Percentiles rank a stretch among this genome's conserved stretches.
These are phyloP conservation scores for Drosophila putrida DNA, from an alignment of 2,888 invertebrate genomes.

Conservation along the genomic window DNA sequence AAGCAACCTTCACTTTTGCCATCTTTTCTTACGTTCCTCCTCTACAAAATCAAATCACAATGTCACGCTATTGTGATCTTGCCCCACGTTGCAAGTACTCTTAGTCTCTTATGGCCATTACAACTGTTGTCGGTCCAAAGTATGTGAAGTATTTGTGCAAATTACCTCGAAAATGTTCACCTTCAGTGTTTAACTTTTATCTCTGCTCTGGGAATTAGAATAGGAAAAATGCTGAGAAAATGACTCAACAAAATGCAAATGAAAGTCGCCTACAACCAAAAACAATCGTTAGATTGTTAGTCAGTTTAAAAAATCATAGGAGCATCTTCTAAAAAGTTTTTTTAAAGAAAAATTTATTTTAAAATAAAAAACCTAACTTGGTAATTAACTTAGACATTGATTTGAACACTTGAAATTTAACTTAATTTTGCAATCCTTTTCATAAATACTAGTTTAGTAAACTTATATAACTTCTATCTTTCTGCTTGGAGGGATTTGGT, in stretches of 20 bases:
- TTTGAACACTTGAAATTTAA: too few relatives aligned
- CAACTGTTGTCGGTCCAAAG: constrained; percentile 20
- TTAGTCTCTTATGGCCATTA: constrained; percentile 12
- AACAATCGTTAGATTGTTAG: background rate
- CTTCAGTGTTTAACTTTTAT: constrained; percentile 7
- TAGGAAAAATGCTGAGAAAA: constrained; percentile 30
- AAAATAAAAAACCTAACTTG: too few relatives aligned
- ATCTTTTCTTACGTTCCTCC: constrained; percentile 45
- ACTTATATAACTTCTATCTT: too few relatives aligned
- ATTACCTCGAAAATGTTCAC: constrained; percentile 27
- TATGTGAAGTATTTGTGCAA: constrained; percentile 49
- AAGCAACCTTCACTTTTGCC: constrained; percentile 82
- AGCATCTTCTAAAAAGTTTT: background rate
- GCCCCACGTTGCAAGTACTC: constrained; percentile 14
- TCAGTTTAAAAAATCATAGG: background rate
- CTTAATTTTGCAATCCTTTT: too few relatives aligned
- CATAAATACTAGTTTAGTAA: too few relatives aligned
- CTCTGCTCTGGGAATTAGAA: constrained; percentile 22
- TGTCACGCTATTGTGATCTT: constrained; percentile 73
- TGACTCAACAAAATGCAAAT: constrained; percentile 35
- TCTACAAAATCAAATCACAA: constrained; percentile 52
- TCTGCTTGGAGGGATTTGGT: too few relatives aligned
- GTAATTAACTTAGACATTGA: too few relatives aligned
- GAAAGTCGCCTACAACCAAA: background rate
- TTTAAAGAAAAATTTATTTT: background rate